Conservation (phyloP, 2,888 invertebrate species). For the Metellina segmentata region DNA sequence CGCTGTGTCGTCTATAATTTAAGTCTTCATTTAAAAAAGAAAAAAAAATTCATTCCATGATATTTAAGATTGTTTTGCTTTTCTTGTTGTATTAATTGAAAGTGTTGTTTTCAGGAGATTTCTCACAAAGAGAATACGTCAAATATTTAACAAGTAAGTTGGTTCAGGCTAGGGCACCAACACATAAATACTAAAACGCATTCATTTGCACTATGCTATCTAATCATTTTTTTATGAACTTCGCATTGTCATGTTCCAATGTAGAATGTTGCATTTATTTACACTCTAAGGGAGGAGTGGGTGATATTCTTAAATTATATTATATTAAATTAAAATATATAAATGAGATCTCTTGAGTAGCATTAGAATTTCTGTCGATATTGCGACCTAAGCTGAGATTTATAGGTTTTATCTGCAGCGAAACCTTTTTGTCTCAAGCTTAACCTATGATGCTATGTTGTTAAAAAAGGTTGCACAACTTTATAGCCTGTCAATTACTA, state of each 20-base stretch:
- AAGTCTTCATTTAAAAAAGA: too few species aligned
- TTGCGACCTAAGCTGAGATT: too few species aligned
- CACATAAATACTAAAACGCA: slow-evolving; percentile 4
- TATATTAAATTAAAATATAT: too few species aligned
- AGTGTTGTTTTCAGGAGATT: slow-evolving; percentile 71
- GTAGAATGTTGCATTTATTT: slow-evolving; percentile 56
- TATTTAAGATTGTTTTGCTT: neutral
- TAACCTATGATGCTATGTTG: too few species aligned
- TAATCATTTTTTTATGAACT: too few species aligned
- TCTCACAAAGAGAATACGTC: slow-evolving; percentile 74
- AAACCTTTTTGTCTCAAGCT: too few species aligned
- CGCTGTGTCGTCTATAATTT: too few species aligned
- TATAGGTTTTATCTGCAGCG: too few species aligned
- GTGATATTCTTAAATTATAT: neutral
- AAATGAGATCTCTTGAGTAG: neutral
- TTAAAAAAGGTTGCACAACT: too few species aligned
- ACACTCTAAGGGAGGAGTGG: neutral
- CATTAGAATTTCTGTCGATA: neutral
- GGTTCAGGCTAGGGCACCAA: slow-evolving; percentile 30
- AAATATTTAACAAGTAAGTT: slow-evolving; percentile 77
- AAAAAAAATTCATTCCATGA: neutral
- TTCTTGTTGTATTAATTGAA: slow-evolving; percentile 41
- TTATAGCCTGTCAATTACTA: too few species aligned
- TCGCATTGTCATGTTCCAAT: neutral
- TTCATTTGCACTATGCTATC: slow-evolving; percentile 30